These are phyloP conservation scores for Cuculus canorus DNA, from an alignment of 2,797 vertebrate species.

Conservation along the genomic window DNA sequence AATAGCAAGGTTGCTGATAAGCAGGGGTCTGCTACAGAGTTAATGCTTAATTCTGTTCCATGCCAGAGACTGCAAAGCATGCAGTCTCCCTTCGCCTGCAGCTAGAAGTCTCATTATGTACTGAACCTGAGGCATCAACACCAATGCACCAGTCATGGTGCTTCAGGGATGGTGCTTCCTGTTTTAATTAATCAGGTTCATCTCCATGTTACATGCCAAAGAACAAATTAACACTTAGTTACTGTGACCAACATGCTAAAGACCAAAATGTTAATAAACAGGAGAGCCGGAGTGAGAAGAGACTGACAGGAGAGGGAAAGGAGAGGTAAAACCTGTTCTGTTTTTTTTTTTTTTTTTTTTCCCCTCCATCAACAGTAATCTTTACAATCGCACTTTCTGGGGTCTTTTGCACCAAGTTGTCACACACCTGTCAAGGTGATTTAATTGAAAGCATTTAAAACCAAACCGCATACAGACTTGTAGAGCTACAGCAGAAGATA, in stretches of 20 bases:
- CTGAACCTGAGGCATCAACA: constrained; percentile 78
- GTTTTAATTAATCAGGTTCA: constrained; percentile 81
- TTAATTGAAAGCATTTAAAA: constrained; percentile 58
- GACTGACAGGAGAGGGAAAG: neutral
- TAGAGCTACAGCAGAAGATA: constrained; percentile 28
- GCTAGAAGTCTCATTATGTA: constrained; percentile 79
- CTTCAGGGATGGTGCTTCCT: constrained; percentile 71
- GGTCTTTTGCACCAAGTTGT: constrained; percentile 7
- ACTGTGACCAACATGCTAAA: constrained; percentile 76
- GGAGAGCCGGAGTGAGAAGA: constrained; percentile 22
- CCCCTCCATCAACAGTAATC: neutral
- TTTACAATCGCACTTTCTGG: neutral
- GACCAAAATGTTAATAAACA: constrained; percentile 61
- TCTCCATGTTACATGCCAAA: constrained; percentile 73
- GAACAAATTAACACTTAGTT: constrained; percentile 80
- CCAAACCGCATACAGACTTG: neutral
- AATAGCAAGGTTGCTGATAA: constrained; percentile 87
- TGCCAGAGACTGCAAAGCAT: constrained; percentile 45
- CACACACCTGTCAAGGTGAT: constrained; percentile 29
- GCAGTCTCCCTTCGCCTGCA: constrained; percentile 71
- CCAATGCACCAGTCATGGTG: constrained; percentile 37
- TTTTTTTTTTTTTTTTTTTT: neutral
- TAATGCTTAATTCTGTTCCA: constrained; percentile 79
- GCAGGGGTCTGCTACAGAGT: constrained; percentile 80
- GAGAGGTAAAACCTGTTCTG: neutral